Conservation (phyloP, 2,113 vertebrate species). For the Lota lota region DNA sequence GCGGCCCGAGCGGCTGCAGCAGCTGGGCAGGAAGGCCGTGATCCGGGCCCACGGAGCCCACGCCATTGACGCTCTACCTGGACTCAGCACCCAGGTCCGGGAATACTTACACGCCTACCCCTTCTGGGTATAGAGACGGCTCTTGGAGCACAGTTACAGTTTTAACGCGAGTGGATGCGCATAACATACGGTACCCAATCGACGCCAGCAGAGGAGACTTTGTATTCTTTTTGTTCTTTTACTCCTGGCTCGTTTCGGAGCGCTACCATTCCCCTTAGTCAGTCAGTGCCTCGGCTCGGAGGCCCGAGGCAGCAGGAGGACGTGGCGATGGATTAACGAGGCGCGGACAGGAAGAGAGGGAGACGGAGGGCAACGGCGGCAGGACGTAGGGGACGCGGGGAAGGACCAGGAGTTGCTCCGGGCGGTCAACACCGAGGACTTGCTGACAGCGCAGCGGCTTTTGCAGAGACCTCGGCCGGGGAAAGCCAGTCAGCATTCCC, state of each 20-base stretch:
- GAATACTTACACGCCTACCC: constrained; percentile 84
- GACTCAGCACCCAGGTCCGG: constrained; percentile 74
- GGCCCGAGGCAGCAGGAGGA: constrained; percentile 62
- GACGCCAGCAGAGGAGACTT: background rate
- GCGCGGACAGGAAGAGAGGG: background rate
- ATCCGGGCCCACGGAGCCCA: constrained; percentile 78
- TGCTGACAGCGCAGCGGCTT: constrained; percentile 89
- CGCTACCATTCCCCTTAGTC: constrained; percentile 39
- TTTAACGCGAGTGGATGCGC: background rate
- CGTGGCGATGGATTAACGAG: constrained; percentile 68
- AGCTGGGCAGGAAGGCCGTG: constrained; percentile 85
- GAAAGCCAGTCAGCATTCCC: constrained; percentile 88
- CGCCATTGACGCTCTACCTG: constrained; percentile 71
- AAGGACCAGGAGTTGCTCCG: constrained; percentile 97
- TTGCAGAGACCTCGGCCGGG: constrained; percentile 93
- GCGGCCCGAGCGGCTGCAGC: constrained; percentile 81
- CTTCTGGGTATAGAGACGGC: constrained; percentile 67
- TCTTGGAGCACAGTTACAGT: background rate
- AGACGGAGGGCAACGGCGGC: constrained; percentile 39
- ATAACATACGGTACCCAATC: background rate
- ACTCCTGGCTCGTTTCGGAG: background rate
- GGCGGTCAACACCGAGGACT: constrained; percentile 94
- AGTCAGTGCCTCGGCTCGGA: constrained; percentile 55
- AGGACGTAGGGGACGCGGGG: constrained; percentile 82
- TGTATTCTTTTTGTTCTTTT: too few species aligned